Evolutionary conservation across 2,797 vertebrate species (phyloP), one percentile per base, ranked within the genome.

Genomic region (Tokudaia muenninki): DNA sequence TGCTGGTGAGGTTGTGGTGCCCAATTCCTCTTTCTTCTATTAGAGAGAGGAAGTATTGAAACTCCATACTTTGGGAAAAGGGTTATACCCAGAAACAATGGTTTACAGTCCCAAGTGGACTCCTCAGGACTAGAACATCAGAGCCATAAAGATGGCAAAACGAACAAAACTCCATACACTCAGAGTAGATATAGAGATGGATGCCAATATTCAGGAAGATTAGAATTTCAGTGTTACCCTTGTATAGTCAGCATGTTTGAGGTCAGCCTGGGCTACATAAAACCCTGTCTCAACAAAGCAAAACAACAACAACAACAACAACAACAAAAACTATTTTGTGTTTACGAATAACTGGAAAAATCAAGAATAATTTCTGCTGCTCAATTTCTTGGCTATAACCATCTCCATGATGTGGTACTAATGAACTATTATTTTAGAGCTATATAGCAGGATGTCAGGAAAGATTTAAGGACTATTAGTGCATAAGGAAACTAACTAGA

Each of bases 91-190:
- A 78, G 63, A 41, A 79, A 72, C 22, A 67, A 81, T 90, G 70
- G 6, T 41, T 94, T 52, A 50, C 47, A 91, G 92, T 96, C 87
- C 44, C 70, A 74, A 91, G 67, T 74, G n/a, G 14, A 94, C 52
- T 84, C 5, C 3, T 96, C 11, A 37, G 86, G 86, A 22, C 9
- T 95, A 90, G 77, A 94, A 81, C 2, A 74, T 37, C 44, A 89
- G 5, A n/a, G 79, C 44, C 55, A 90, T 34, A 80, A 78, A 29
- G 77, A 50, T 80, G 1, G 1, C 52, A 47, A 86, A 90, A 31
- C 11, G 37, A n/a, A 34, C n/a, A 59, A 19, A 19, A 24, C 1
- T 11, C 0, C 19, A n/a, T 12, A 21, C 13, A 24, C 11, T 65
- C 65, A 37, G 31, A 61, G 29, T 90, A 12, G 7, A 1, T 10